Evolutionary conservation across 2,888 invertebrate species (phyloP).

Genomic region (Esperia sulphurella): DNA sequence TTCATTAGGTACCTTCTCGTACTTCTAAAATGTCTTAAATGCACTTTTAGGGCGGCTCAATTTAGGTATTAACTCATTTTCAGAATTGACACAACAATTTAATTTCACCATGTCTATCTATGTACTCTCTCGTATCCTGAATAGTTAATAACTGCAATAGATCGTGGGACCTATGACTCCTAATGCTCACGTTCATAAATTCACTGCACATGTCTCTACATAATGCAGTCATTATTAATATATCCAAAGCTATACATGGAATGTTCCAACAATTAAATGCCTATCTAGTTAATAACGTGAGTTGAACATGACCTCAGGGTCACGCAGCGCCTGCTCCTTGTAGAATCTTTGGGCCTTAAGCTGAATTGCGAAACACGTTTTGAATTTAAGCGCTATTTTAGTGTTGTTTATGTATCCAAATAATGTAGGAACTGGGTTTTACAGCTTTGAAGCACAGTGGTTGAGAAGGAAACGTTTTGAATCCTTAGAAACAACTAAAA

Average conservation of each 20-base stretch:
- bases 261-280: conserved; percentile 26
- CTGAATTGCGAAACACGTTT: not conserved
- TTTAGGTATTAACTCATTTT: no score
- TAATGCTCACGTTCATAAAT: conserved; percentile 15
- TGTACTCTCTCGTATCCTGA: conserved; percentile 16
- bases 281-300: conserved; percentile 23
- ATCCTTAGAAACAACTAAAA: no score
- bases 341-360: conserved; percentile 20
- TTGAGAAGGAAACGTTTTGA: no score
- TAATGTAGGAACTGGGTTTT: no score
- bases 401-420: conserved; percentile 16
- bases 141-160: conserved; percentile 26
- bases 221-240: conserved; percentile 26
- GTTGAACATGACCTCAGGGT: conserved; percentile 42
- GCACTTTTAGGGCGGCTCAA: no score
- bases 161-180: conserved; percentile 15
- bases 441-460: no score
- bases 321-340: conserved; percentile 40
- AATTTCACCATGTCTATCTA: no score
- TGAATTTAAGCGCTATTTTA: not conserved
- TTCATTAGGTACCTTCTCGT: no score
- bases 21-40: no score
- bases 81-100: no score
- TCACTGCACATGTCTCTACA: conserved; percentile 13
- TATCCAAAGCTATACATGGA: conserved; percentile 10